Conservation (phyloP, 2,797 vertebrate species). For the Pipistrellus kuhlii region DNA sequence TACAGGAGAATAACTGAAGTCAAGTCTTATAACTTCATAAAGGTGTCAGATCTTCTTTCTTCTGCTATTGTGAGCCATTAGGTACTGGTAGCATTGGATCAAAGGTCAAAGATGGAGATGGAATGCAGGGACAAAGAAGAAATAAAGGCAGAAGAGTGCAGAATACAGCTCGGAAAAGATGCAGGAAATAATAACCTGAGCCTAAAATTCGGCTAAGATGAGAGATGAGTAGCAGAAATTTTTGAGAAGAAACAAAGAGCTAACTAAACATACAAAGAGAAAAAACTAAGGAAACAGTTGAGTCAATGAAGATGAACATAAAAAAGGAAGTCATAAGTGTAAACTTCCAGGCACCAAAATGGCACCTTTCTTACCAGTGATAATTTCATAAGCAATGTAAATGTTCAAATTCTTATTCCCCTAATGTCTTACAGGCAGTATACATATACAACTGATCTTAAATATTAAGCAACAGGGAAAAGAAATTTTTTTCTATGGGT, state of each 20-base stretch:
- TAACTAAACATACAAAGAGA: neutral
- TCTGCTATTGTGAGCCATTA: neutral
- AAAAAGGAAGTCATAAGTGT: neutral
- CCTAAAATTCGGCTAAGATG: neutral
- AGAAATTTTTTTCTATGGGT: neutral
- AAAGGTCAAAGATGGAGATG: neutral
- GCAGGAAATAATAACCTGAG: neutral
- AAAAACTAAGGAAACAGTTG: neutral
- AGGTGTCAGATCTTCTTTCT: neutral
- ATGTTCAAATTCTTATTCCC: neutral
- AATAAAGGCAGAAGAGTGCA: neutral
- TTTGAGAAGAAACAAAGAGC: neutral
- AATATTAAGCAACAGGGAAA: neutral
- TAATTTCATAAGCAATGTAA: neutral
- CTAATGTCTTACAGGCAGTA: neutral
- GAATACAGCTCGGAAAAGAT: neutral
- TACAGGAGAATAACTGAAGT: neutral
- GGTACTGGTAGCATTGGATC: neutral
- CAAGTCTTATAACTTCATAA: neutral
- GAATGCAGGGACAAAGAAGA: neutral
- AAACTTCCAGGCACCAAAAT: neutral
- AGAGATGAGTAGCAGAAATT: neutral
- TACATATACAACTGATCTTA: neutral
- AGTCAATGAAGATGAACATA: neutral
- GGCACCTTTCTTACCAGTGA: neutral